These are phyloP conservation scores for Gavialis gangeticus DNA, from an alignment of 2,113 vertebrate genomes.

Conservation along the genomic window DNA sequence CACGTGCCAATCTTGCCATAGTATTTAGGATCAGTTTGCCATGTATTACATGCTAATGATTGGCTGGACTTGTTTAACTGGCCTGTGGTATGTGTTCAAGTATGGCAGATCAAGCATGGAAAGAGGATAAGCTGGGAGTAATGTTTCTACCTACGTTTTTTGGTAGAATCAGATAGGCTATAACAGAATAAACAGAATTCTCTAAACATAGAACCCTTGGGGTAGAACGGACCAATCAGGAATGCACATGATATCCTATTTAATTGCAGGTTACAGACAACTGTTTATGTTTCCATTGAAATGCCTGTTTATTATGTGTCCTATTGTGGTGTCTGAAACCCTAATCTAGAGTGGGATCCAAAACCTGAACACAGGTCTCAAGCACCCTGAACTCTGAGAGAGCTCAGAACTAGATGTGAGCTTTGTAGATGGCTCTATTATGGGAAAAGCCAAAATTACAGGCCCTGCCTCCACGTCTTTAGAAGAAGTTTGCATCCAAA, in stretches of 20 bases:
- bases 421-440: neutral
- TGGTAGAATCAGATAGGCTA: neutral
- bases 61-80: slow-evolving; percentile 35
- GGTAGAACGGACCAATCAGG: slow-evolving; percentile 15
- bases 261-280: neutral
- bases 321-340: neutral
- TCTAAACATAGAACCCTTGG: neutral
- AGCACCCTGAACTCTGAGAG: neutral
- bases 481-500: neutral
- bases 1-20: neutral
- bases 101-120: slow-evolving; percentile 34
- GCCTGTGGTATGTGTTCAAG: neutral
- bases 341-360: neutral
- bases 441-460: neutral
- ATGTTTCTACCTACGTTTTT: neutral
- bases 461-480: neutral
- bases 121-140: slow-evolving; percentile 14
- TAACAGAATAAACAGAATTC: neutral
- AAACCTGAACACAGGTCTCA: neutral
- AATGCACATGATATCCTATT: neutral
- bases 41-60: slow-evolving; percentile 29
- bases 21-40: slow-evolving; percentile 30
- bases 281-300: neutral
- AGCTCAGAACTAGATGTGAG: neutral
- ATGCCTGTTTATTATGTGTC: neutral